Base-by-base conservation (phyloP, 1,140 invertebrate species). In the Scaptomyza montana region DNA sequence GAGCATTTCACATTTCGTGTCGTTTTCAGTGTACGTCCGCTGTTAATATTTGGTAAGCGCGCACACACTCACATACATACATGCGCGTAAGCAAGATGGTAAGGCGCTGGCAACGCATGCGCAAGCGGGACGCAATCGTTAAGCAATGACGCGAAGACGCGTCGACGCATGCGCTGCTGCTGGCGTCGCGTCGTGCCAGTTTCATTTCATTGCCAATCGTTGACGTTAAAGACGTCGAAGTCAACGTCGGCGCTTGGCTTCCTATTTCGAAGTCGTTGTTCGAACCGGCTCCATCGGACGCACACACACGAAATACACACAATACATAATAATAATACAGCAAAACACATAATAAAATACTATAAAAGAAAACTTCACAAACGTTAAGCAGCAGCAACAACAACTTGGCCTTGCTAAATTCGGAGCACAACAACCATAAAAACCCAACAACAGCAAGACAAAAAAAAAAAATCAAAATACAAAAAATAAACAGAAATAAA, bases 1-100 rank as follows among this genome's bases (percentile, higher is more conserved):
- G 54, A 89, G 80, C 84, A 89, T 89, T 89, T 89, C 85, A 89
- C 85, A 89, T 89, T 89, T 87, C 84, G 84, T 82, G 85, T 67
- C 82, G 81, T 86, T 86, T 80, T 80, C 81, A 87, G 87, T 86
- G 81, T 85, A 68, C 79, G 72, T 78, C 62, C 8, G 80, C 39
- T 84, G 68, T 78, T 72, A 80, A 79, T 84, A 85, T 84, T 85
- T 84, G 80, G 80, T 84, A 84, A 84, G 76, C 79, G 61, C 66
- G 41, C 60, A 59, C 41, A 47, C 28, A 54, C 19, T 59, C 25
- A 57, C 47, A 55, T 33, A 59, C 45, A 33, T 28, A 53, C 12
- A 19, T 19, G 56, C 13, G 28, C 45, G 16, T 28, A 47, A 41
- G 55, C 64, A 28, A 50, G 50, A 62, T 41, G 30, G 57, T n/a